A percentile compares a stretch with the other conserved stretches of the same genome.
phyloP scores from a whole-genome alignment of 2,888 invertebrate genomes.

The Pristionchus maxplancki region DNA sequence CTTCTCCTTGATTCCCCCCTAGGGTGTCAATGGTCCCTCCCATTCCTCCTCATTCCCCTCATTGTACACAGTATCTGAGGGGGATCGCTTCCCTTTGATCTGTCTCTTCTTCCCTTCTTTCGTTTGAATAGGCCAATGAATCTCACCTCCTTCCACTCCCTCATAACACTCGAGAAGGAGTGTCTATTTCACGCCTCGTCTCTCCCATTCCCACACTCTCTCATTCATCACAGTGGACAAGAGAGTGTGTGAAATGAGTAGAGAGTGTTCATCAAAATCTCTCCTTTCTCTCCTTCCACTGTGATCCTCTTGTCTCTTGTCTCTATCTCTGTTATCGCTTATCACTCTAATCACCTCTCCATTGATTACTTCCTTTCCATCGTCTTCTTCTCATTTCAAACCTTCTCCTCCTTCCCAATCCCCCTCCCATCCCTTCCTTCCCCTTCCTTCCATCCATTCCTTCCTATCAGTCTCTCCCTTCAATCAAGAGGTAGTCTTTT shows the following conservation, averaged over 20 bases:
- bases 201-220: neutral
- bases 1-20: neutral
- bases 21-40: constrained; percentile 13
- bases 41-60: constrained; percentile 3
- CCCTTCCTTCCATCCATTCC: neutral
- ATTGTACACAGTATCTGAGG: neutral
- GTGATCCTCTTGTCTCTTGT: neutral
- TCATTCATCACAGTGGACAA: neutral
- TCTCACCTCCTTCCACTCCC: neutral
- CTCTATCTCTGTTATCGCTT: neutral
- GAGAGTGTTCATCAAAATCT: neutral
- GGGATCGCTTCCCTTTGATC: constrained; percentile 7
- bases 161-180: neutral
- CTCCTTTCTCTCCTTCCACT: neutral
- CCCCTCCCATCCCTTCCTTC: neutral
- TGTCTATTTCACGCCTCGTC: neutral
- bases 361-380: neutral
- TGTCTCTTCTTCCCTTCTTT: neutral
- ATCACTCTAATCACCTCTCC: constrained; percentile 19
- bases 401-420: neutral
- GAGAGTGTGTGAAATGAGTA: neutral
- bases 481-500: constrained; percentile 3
- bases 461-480: neutral
- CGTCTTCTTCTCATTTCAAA: neutral
- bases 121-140: neutral